Percentiles rank a stretch among this genome's conserved stretches.
These are phyloP conservation scores for Parapsyche elsis DNA, from an alignment of 1,140 invertebrate species.

Conservation along the genomic window DNA sequence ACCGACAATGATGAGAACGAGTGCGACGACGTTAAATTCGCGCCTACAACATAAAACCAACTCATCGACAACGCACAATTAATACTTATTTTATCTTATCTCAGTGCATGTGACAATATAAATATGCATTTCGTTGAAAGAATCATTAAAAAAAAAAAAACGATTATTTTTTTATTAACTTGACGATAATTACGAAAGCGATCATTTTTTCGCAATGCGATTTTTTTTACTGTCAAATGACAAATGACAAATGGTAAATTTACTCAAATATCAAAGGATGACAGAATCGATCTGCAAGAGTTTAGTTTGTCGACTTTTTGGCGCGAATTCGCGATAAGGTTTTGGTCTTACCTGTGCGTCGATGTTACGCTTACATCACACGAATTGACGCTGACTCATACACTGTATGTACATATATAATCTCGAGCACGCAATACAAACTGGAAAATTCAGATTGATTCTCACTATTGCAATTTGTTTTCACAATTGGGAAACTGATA, in stretches of 20 bases:
- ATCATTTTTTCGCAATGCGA: too few species aligned
- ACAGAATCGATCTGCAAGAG: too few species aligned
- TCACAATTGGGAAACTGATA: background rate
- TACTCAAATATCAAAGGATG: too few species aligned
- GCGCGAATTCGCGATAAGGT: background rate
- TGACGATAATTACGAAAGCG: too few species aligned
- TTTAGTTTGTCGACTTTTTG: too few species aligned
- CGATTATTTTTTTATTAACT: background rate
- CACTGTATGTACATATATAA: background rate
- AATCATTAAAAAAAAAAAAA: background rate
- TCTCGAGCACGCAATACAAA: background rate
- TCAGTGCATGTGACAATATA: background rate
- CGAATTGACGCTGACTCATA: background rate
- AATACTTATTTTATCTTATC: background rate
- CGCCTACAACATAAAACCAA: background rate
- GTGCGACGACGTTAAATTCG: background rate
- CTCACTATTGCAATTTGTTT: too few species aligned
- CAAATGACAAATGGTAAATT: too few species aligned
- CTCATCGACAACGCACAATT: background rate
- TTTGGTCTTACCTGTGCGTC: background rate
- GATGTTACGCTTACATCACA: background rate
- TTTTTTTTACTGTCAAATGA: too few species aligned
- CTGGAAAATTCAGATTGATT: background rate
- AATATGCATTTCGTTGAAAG: background rate
- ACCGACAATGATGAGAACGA: background rate